Conservation (phyloP, 2,113 vertebrate species). For the Oxyura jamaicensis region DNA sequence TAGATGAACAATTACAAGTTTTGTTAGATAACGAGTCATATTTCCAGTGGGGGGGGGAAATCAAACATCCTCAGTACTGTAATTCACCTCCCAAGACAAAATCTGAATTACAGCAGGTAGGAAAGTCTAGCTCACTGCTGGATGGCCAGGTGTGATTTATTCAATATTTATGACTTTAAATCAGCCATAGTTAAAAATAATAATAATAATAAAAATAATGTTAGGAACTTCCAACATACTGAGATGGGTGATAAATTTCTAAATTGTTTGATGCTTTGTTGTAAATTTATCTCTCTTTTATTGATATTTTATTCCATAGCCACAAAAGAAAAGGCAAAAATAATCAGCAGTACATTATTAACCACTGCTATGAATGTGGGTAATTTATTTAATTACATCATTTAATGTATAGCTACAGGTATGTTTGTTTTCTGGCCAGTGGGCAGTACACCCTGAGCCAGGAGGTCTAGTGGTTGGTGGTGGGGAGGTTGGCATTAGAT, state of each 20-base stretch:
- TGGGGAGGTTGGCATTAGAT: no score
- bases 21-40: background rate
- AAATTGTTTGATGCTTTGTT: background rate
- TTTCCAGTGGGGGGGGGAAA: background rate
- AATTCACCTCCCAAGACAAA: background rate
- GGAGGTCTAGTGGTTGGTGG: no score
- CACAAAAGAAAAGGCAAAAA: background rate
- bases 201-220: background rate
- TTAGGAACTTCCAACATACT: background rate
- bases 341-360: background rate
- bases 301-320: background rate
- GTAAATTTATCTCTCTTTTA: background rate
- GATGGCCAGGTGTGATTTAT: background rate
- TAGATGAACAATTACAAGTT: background rate
- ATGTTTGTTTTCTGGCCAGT: background rate
- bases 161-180: background rate
- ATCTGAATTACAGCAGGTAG: background rate
- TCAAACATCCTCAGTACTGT: background rate
- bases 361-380: background rate
- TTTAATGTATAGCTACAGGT: rapidly evolving
- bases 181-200: background rate
- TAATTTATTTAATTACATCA: background rate
- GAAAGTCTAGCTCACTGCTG: background rate
- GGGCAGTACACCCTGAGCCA: background rate
- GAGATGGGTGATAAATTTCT: background rate